Evolutionary conservation across 2,888 invertebrate species (phyloP).

Genomic region (Ennomos erosarius): DNA sequence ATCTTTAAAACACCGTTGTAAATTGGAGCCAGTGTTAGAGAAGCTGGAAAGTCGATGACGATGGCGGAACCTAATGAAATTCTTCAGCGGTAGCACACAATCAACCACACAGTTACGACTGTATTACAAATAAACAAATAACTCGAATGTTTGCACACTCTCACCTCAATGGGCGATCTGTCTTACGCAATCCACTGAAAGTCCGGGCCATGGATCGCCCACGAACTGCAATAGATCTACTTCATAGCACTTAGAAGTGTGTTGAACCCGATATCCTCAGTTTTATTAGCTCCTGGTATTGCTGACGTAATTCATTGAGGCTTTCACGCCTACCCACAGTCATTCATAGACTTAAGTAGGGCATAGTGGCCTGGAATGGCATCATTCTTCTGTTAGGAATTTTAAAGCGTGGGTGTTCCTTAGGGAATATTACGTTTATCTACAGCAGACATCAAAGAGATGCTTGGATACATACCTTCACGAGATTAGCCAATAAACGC

Average conservation of each 20-base stretch:
- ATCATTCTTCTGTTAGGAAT: conserved; percentile 17
- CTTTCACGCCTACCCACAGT: conserved; percentile 43
- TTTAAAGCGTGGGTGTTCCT: conserved; percentile 20
- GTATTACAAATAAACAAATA: conserved; percentile 35
- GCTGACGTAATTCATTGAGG: conserved; percentile 46
- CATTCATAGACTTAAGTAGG: conserved; percentile 44
- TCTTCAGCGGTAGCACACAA: conserved; percentile 22
- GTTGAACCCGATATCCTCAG: conserved; percentile 42
- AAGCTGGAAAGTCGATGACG: conserved; percentile 18
- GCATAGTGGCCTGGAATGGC: conserved; percentile 7
- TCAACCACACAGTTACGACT: conserved; percentile 26
- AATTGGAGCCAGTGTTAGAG: conserved; percentile 1
- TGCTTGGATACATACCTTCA: conserved; percentile 9
- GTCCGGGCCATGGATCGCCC: conserved; percentile 26
- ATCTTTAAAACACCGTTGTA: conserved; percentile 6
- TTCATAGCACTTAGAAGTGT: conserved; percentile 36
- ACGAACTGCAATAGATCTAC: conserved; percentile 36
- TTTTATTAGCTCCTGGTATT: conserved; percentile 40
- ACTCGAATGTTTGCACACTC: conserved; percentile 35
- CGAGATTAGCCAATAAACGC: conserved; percentile 1
- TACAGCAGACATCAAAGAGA: conserved; percentile 21
- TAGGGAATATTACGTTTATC: conserved; percentile 25
- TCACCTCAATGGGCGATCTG: conserved; percentile 33
- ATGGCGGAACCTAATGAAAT: conserved; percentile 25
- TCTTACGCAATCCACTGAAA: conserved; percentile 39